Percentiles rank a stretch among this genome's conserved stretches.
These are phyloP conservation scores for Planiliza haematocheilus DNA, from an alignment of 2,113 vertebrate species.

Conservation along the genomic window DNA sequence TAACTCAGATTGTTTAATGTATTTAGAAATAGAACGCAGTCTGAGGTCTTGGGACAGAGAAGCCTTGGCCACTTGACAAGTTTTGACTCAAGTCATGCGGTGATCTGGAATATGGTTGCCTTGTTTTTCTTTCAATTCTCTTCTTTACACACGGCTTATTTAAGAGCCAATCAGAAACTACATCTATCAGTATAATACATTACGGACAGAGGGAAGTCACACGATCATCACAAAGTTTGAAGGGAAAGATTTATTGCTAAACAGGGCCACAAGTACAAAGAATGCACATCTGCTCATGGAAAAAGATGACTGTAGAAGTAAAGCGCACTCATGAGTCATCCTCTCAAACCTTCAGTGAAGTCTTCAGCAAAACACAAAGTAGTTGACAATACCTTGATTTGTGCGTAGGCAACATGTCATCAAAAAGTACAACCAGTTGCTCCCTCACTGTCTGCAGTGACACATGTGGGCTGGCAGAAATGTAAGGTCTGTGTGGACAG, in stretches of 20 bases:
- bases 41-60: conserved; percentile 47
- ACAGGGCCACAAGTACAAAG: no score
- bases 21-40: conserved; percentile 49
- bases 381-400: conserved; percentile 30
- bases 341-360: conserved; percentile 8
- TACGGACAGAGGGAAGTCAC: background rate
- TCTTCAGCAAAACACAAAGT: background rate
- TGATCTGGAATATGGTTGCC: conserved; percentile 47
- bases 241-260: no score
- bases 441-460: conserved; percentile 19
- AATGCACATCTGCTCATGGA: no score
- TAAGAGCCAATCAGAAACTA: background rate
- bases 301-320: background rate
- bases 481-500: conserved; percentile 1
- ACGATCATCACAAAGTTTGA: no score
- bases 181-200: background rate
- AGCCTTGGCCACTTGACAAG: conserved; percentile 45
- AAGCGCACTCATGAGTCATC: conserved; percentile 21
- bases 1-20: conserved; percentile 44
- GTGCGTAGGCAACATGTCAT: conserved; percentile 12
- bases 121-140: conserved; percentile 10
- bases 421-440: conserved; percentile 9
- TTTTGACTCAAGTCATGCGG: conserved; percentile 34
- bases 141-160: background rate
- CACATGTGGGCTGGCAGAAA: conserved; percentile 12